Evolutionary conservation across 2,797 vertebrate genomes (phyloP).

Genomic region (Nyctalus aviator): DNA sequence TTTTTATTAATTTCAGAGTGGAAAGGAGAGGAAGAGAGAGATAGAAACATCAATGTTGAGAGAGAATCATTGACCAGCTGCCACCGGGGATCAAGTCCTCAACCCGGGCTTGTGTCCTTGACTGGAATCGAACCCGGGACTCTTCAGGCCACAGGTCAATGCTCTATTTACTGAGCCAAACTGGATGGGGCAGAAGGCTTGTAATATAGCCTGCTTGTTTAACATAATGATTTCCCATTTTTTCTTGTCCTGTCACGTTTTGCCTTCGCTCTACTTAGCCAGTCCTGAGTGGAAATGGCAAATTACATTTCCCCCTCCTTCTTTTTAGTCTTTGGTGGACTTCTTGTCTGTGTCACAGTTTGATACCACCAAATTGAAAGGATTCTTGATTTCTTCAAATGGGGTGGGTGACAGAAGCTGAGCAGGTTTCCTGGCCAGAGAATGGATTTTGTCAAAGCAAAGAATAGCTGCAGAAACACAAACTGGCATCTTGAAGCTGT

Average conservation of each 20-base stretch:
- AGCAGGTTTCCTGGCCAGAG: constrained; percentile 55
- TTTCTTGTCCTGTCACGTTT: constrained; percentile 39
- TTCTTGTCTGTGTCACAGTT: constrained; percentile 73
- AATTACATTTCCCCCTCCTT: neutral
- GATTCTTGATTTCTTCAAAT: constrained; percentile 52
- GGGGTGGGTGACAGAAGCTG: constrained; percentile 57
- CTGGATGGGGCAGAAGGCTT: no score
- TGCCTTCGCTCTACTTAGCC: constrained; percentile 25
- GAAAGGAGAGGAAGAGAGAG: no score
- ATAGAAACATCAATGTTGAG: no score
- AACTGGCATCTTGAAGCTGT: constrained; percentile 68
- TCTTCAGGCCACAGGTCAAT: no score
- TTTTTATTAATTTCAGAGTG: no score
- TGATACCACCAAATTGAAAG: constrained; percentile 71
- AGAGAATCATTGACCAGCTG: no score
- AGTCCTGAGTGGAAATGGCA: constrained; percentile 24
- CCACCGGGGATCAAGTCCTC: no score
- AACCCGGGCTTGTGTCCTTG: no score
- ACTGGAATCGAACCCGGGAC: no score
- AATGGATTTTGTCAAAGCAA: constrained; percentile 73
- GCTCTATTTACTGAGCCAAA: no score
- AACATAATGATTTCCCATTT: neutral
- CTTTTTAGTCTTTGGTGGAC: constrained; percentile 59
- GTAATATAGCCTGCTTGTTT: neutral
- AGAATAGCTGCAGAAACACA: constrained; percentile 70